Evolutionary conservation across 2,888 invertebrate species (phyloP).

Genomic region (Ischnus inquisitorius): DNA sequence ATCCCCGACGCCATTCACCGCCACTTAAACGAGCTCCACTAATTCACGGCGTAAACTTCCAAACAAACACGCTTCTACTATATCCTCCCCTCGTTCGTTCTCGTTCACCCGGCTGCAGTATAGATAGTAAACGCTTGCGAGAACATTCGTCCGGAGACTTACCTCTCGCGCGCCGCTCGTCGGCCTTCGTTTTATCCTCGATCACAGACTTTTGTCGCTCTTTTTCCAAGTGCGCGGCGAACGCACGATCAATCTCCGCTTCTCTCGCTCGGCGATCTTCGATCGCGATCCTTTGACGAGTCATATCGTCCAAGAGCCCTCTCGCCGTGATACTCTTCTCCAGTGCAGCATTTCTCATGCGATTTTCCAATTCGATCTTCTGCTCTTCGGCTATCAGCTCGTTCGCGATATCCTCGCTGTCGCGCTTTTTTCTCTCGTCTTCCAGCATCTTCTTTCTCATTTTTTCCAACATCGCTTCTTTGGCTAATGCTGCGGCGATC

Average conservation of each 20-base stretch:
- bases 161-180: slow-evolving; percentile 63
- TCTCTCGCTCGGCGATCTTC: slow-evolving; percentile 70
- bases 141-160: slow-evolving; percentile 39
- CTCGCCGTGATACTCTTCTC: slow-evolving; percentile 65
- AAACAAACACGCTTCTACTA: slow-evolving; percentile 60
- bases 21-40: slow-evolving; percentile 48
- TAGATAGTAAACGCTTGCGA: slow-evolving; percentile 14
- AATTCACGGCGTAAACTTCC: slow-evolving; percentile 61
- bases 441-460: slow-evolving; percentile 68
- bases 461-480: slow-evolving; percentile 63
- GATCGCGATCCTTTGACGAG: slow-evolving; percentile 51
- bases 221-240: slow-evolving; percentile 69
- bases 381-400: slow-evolving; percentile 69
- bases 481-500: slow-evolving; percentile 51
- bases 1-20: neutral
- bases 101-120: slow-evolving; percentile 4
- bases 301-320: slow-evolving; percentile 69
- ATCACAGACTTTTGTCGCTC: slow-evolving; percentile 61
- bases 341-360: slow-evolving; percentile 16
- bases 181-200: slow-evolving; percentile 51
- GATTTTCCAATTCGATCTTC: slow-evolving; percentile 57
- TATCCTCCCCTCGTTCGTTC: slow-evolving; percentile 52
- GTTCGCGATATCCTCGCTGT: slow-evolving; percentile 69
- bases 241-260: slow-evolving; percentile 70
- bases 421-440: slow-evolving; percentile 64